phyloP scores from a whole-genome alignment of 2,888 invertebrate genomes.

The Trichogramma evanescens region DNA sequence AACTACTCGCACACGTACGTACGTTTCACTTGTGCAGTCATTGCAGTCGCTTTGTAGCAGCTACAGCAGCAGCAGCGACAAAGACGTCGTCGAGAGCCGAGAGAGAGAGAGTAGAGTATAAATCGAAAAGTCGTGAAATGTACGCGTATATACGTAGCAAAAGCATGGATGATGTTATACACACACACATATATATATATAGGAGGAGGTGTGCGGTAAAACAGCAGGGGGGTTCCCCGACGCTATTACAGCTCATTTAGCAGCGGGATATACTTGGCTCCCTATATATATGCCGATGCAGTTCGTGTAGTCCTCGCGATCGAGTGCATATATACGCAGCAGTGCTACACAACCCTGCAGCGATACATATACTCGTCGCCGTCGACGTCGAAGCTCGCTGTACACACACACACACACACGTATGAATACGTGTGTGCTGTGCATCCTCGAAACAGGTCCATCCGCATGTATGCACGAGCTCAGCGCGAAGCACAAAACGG shows the following conservation, averaged over 20 bases:
- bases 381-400: no score
- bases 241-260: slow-evolving; percentile 46
- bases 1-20: background rate
- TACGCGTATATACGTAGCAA: no score
- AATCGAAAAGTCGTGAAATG: no score
- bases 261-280: slow-evolving; percentile 43
- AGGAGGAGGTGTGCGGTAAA: slow-evolving; percentile 15
- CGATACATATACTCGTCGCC: no score
- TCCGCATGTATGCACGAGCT: slow-evolving; percentile 19
- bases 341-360: no score
- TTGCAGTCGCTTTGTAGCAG: background rate
- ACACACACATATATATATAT: no score
- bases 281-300: background rate
- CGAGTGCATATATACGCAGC: slow-evolving; percentile 14
- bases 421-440: no score
- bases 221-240: slow-evolving; percentile 42
- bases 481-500: no score
- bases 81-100: background rate
- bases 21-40: background rate
- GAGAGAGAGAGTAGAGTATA: slow-evolving; percentile 16
- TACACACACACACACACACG: no score
- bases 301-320: no score
- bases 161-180: no score
- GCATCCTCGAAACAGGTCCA: slow-evolving; percentile 26
- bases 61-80: slow-evolving; percentile 13